These are phyloP conservation scores for Sebastes iracundus DNA, from an alignment of 2,797 vertebrate genomes.

Conservation along the genomic window DNA sequence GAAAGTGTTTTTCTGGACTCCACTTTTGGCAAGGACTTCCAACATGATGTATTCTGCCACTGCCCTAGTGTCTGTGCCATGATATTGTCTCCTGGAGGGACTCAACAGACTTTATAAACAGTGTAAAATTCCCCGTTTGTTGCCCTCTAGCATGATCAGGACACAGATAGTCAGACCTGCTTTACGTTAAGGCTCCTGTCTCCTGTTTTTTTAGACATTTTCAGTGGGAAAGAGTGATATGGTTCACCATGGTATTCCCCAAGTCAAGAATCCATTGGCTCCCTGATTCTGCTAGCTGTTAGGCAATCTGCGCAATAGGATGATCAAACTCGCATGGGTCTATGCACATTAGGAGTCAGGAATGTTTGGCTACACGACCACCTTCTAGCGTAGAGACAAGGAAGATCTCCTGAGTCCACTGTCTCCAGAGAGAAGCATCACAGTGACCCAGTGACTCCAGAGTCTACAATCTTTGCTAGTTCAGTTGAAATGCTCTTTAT, in stretches of 20 bases:
- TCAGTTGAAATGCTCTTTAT: not conserved
- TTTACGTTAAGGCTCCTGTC: not conserved
- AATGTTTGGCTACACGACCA: slow-evolving; percentile 8
- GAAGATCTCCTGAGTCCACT: not conserved
- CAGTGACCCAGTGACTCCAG: not conserved
- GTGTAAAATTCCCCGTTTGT: not conserved
- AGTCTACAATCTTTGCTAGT: not conserved
- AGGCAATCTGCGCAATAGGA: not conserved
- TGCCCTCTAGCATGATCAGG: not conserved
- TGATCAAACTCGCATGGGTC: not conserved
- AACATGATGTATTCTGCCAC: not conserved
- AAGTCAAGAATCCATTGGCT: not conserved
- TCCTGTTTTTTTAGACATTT: not conserved
- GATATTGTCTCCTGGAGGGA: not conserved
- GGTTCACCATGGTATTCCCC: not conserved
- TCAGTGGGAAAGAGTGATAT: not conserved
- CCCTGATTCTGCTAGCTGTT: not conserved
- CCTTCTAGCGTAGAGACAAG: not conserved
- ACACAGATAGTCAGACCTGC: not conserved
- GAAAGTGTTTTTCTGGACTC: not conserved
- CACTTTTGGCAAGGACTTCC: not conserved
- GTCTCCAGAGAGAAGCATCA: slow-evolving; percentile 6
- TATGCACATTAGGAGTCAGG: not conserved
- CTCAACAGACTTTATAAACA: not conserved
- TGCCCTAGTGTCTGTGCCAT: not conserved